Base-by-base conservation (phyloP, 1,140 invertebrate species). In the Triops longicaudatus region DNA sequence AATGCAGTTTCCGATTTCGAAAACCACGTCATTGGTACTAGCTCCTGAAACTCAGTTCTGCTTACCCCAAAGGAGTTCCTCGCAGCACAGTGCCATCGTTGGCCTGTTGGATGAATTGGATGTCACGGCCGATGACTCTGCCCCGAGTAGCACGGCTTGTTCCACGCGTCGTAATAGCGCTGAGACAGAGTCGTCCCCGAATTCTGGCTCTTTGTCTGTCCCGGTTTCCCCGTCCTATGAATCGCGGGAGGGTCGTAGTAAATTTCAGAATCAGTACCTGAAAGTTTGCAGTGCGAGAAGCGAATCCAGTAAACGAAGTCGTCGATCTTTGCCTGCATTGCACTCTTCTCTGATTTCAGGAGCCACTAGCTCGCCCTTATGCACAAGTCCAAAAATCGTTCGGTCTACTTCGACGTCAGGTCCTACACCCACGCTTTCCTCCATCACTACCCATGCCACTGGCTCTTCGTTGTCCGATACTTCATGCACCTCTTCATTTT, bases 401-500 rank as follows among this genome's bases (percentile, higher is more conserved):
- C 50, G 50, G 10, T 63, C 50, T 14, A 63, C 50, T 63, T 63
- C 50, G 14, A 22, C 50, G 22, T 63, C 50, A 63, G 50, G 50
- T 22, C 50, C 50, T 22, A 63, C 50, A 22, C 50, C 50, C 50
- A 63, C 50, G 50, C 50, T 63, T 63, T 63, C 50, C 50, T 14
- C 22, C 50, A 63, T 63, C 50, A 63, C 50, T 22, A 63, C 50
- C 50, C 22, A 17, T 63, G 50, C 50, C 50, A 63, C 50, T 17
- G 50, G 50, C n/a, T 42, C 43, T 75, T 27, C 37, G 10, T 28
- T 72, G 31, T 31, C 77, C 76, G 31, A 28, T 78, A 12, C n/a
- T 72, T 22, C 72, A 63, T 79, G 72, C 63, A 77, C 81, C 80
- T 80, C 81, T 79, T 81, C 80, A 81, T 86, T 86, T 85, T 88